These are phyloP conservation scores for Campoletis raptor DNA, from an alignment of 2,888 invertebrate genomes.

Conservation along the genomic window DNA sequence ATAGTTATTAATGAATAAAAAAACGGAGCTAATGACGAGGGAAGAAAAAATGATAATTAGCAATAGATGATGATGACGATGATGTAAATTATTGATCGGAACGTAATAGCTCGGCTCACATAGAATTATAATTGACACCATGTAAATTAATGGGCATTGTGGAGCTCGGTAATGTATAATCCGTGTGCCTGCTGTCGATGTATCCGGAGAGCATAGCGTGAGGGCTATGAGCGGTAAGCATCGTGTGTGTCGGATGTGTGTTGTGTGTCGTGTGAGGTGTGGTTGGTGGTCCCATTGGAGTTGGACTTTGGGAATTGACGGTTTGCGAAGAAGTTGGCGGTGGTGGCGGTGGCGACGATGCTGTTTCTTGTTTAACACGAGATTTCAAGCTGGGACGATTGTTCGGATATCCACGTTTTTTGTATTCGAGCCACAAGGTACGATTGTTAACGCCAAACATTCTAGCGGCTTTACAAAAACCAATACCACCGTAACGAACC, in stretches of 20 bases:
- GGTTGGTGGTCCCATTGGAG: conserved; percentile 79
- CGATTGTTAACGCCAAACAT: conserved; percentile 94
- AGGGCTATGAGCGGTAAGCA: conserved; percentile 89
- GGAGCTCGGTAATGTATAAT: conserved; percentile 88
- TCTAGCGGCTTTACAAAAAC: conserved; percentile 94
- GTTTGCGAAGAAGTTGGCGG: conserved; percentile 85
- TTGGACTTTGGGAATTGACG: conserved; percentile 85
- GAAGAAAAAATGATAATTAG: conserved; percentile 13
- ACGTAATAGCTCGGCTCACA: conserved; percentile 86
- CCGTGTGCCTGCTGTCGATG: conserved; percentile 90
- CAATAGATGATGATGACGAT: conserved; percentile 7
- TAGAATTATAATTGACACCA: conserved; percentile 91
- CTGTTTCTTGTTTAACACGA: conserved; percentile 89
- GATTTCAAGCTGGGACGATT: conserved; percentile 92
- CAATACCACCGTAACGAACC: conserved; percentile 93
- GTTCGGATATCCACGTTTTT: conserved; percentile 93
- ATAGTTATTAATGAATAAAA: background rate
- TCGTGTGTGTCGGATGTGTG: conserved; percentile 83
- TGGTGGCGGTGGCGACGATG: conserved; percentile 88
- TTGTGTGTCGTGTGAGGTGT: conserved; percentile 79
- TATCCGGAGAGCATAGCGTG: conserved; percentile 88
- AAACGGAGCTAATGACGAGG: background rate
- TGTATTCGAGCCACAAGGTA: conserved; percentile 94
- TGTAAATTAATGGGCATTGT: conserved; percentile 90
- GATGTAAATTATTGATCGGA: conserved; percentile 38